Conservation (phyloP, 2,888 invertebrate species). For the Hedya salicella region DNA sequence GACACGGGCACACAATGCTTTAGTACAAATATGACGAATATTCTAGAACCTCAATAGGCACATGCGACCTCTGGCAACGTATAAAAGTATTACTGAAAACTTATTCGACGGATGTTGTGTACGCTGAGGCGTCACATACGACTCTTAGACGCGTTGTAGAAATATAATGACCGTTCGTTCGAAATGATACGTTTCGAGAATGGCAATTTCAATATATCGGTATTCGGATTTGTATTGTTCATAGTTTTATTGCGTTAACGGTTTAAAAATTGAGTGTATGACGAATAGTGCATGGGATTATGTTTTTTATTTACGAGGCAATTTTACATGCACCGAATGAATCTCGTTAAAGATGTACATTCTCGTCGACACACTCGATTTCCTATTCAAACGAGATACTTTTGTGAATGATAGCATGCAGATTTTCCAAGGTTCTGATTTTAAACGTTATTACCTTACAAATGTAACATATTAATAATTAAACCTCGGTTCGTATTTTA, state of each 20-base stretch:
- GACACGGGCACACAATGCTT: not conserved
- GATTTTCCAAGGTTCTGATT: no score
- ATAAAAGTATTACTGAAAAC: not conserved
- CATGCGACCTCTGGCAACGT: not conserved
- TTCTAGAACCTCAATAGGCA: not conserved
- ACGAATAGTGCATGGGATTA: not conserved
- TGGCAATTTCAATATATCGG: slow-evolving; percentile 27
- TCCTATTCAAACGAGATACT: no score
- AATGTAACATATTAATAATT: no score
- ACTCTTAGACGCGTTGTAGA: not conserved
- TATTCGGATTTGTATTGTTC: slow-evolving; percentile 14
- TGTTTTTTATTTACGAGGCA: not conserved
- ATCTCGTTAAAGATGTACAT: no score
- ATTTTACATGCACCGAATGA: no score
- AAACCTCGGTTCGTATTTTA: no score
- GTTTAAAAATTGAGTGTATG: not conserved
- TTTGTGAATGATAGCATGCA: no score
- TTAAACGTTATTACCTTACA: no score
- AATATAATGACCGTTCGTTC: slow-evolving; percentile 19
- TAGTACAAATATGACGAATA: not conserved
- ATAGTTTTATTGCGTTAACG: slow-evolving; percentile 12
- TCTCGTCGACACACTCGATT: no score
- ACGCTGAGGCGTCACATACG: not conserved
- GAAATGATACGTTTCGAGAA: slow-evolving; percentile 14
- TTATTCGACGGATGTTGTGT: not conserved